Evolutionary conservation across 2,888 invertebrate species (phyloP), one percentile per base, ranked within the genome.

Genomic region (Meganola albula): DNA sequence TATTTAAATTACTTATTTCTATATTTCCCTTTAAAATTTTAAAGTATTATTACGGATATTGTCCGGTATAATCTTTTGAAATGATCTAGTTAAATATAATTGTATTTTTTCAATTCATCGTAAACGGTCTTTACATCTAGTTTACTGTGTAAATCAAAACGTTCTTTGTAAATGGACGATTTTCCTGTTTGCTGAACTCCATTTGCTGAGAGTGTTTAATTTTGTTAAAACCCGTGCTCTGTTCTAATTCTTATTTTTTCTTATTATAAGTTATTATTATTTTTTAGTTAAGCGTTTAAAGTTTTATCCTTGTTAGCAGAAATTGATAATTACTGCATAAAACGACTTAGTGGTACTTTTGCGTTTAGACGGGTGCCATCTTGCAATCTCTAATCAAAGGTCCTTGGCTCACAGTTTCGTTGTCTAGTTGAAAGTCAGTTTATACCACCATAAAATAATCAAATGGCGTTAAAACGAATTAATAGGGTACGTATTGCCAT

Each of bases 401-500:
- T 91, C 91, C 90, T 90, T 91, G 90, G 91, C 90, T 91, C 90
- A 90, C 90, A 89, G 90, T 91, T 91, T 90, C 91, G 91, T 91
- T 91, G 91, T 91, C 90, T 91, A 90, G 90, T 91, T 89, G 88
- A 89, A 90, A 90, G 89, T 89, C 90, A 90, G 90, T 90, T 88
- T 89, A 89, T 88, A 90, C 89, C 88, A 89, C 88, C 87, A 86
- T 88, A 87, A 87, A 87, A 88, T 86, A 88, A 87, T 88, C 89
- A 91, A 92, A 95, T 95, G 95, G 95, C 95, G 91, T 93, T 95
- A 93, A 95, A 95, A 93, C 93, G 95, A 93, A 95, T 95, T 91
- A 95, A 95, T 92, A 95, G 95, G 95, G 93, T 93, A 91, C 82
- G 91, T 90, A 87, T 79, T 70, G 62, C 62, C 55, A 53, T 53